Evolutionary conservation across 2,888 invertebrate species (phyloP), one percentile per base, ranked within the genome.

Genomic region (Elmis aenea): DNA sequence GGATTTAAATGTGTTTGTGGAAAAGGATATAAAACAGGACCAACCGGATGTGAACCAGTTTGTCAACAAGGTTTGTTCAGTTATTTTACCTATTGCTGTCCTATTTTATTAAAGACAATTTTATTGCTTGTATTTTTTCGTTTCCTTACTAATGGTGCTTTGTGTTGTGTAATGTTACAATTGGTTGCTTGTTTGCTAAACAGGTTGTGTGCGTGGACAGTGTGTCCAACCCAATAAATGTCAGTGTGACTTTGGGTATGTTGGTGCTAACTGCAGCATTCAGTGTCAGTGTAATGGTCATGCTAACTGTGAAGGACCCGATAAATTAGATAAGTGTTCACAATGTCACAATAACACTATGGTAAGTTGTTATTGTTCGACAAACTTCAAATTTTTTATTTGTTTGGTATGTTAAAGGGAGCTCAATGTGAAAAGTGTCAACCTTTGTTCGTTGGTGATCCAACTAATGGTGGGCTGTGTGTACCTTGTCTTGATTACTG

Each of bases 201-300:
- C n/a, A 65, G 65, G 90, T 31, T 91, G 91, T 69, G 86, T 90
- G 23, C 79, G 89, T 58, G 93, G 92, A 48, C 76, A 74, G 10
- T 93, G 92, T 64, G 71, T 87, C 11, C 81, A 84, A 55, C 92
- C 92, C 30, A 79, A 89, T 59, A 76, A 80, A 39, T 93, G 95
- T 59, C 76, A 80, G 45, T 95, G 95, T 62, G 84, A 91, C 70
- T 95, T 96, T 70, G 94, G 94, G 37, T 95, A 88, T 67, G 92
- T 95, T 13, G 94, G 95, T 33, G 82, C 84, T 50, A 92, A 93
- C 71, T 96, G 95, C 66, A 88, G 88, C 52, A 88, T 88, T 45
- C 88, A 91, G 67, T 95, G 95, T 64, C 83, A 89, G 63, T 96
- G 95, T 65, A 93, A 95, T 64, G 92, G 92, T 0, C 93, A 95